Evolutionary conservation across 2,888 invertebrate genomes (phyloP), one percentile per base, ranked within the genome.

Genomic region (Hydroisotoma schaefferi): DNA sequence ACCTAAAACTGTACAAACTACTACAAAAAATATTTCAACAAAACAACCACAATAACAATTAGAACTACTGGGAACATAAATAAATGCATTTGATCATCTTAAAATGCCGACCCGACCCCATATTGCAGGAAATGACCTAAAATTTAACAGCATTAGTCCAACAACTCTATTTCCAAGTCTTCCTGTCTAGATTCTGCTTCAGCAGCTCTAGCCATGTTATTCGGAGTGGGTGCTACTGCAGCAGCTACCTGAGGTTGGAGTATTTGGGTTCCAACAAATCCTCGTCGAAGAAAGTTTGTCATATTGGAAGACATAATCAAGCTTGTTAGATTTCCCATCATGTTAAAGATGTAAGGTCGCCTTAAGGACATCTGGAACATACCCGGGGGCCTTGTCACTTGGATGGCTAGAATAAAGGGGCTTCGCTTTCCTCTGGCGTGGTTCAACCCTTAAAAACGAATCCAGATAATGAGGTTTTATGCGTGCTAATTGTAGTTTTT

Each of bases 311-410:
- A 54, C 23, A 63, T 52, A n/a, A 63, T 28, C 55, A 59, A 57
- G 22, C 60, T 57, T 5, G 63, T 63, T 55, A 63, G 49, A 18
- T 63, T 63, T 2, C 44, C 38, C 60, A 63, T 60, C 28, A 63
- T 49, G 5, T 49, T 54, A 46, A 63, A 57, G 8, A 63, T 60
- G 37, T 57, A 57, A 8, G 63, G 63, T 27, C 52, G 54, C 25
- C 43, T 26, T 56, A 63, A 51, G 3, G 60, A 60, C 18, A 63
- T 25, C 25, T 57, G 59, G 20, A 63, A 63, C 25, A 63, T 55
- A n/a, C 60, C 63, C 1, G 63, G 63, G 2, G 63, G 63, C 25
- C 59, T 47, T 10, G 63, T 60, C 25, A 63, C 63, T 46, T 60
- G 63, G 37, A 63, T 60, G 1, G 63, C 63, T 2, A 63, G 47